phyloP scores from a whole-genome alignment of 1,140 invertebrate species.

The Drosophila pandora region DNA sequence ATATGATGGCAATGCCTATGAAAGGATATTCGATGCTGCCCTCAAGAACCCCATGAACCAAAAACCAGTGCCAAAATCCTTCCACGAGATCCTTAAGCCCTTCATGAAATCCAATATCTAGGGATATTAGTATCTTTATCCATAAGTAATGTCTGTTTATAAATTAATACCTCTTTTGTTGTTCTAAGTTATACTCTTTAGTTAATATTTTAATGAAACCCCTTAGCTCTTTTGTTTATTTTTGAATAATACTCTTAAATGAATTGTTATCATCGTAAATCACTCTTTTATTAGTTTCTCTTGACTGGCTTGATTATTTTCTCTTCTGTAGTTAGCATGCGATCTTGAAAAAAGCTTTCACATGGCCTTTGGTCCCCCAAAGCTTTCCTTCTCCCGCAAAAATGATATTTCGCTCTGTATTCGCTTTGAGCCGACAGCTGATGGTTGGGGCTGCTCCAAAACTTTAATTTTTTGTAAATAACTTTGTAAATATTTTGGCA shows the following conservation, averaged over 20 bases:
- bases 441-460: conserved; percentile 18
- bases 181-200: not conserved
- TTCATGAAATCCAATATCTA: conserved; percentile 86
- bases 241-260: not conserved
- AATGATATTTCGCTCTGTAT: conserved; percentile 34
- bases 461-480: conserved; percentile 1
- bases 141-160: not conserved
- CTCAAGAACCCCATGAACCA: conserved; percentile 93
- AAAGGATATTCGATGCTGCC: conserved; percentile 93
- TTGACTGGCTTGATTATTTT: not conserved
- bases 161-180: not conserved
- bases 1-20: conserved; percentile 95
- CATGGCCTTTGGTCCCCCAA: conserved; percentile 55
- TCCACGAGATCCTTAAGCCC: conserved; percentile 89
- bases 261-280: conserved; percentile 5
- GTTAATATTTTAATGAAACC: not conserved
- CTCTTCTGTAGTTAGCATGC: not conserved
- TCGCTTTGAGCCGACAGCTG: conserved; percentile 28
- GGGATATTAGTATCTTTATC: too few species aligned
- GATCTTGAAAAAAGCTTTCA: conserved; percentile 10
- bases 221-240: not conserved
- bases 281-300: not conserved
- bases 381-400: conserved; percentile 28
- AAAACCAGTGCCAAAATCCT: conserved; percentile 90
- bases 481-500: conserved; percentile 5